Evolutionary conservation across 2,113 vertebrate genomes (phyloP), one percentile per base, ranked within the genome.

Genomic region (Pachycephala philippinensis): DNA sequence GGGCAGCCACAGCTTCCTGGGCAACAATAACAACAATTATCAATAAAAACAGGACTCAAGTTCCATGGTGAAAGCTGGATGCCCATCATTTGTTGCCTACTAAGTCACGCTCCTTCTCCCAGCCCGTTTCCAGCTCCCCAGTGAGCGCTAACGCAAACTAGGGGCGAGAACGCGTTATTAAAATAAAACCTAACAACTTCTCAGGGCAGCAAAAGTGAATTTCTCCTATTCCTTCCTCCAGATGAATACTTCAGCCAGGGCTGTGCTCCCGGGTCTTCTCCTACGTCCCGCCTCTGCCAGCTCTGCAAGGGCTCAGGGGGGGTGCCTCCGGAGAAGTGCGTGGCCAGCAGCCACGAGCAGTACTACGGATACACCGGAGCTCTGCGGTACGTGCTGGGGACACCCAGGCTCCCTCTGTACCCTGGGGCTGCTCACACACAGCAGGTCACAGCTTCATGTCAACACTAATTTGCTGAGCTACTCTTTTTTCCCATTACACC

Each of bases 321-420:
- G 13, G 65, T 90, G 6, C 72, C 79, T 0, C 96, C 80, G 2
- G 57, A 83, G 84, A 98, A 90, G 53, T 99, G 99, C 8, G 97
- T 96, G 2, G 90, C 98, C 95, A 99, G 35, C 74, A 79, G 96
- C 75, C 97, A 97, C 0, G 99, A 99, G 97, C 60, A 45, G 13
- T 99, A 98, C 95, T 98, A 98, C 0, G 98, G 99, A 44, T 99
- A 98, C 21, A 96, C 96, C 3, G 99, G 99, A 52, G 99, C 99
- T 2, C 96, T 99, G 33, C 98, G 98, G 99, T 98, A 97, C 15
- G 97, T 82, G 24, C 5, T 42, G 57, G 40, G 33, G 40, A 72
- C 28, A 13, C 20, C 47, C 42, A 0, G 27, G 31, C 20, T 26
- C 30, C 61, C 78, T 18, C 42, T 23, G 15, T 1, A 7, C 33